phyloP scores from a whole-genome alignment of 2,888 invertebrate species.

The Morpho achilles region DNA sequence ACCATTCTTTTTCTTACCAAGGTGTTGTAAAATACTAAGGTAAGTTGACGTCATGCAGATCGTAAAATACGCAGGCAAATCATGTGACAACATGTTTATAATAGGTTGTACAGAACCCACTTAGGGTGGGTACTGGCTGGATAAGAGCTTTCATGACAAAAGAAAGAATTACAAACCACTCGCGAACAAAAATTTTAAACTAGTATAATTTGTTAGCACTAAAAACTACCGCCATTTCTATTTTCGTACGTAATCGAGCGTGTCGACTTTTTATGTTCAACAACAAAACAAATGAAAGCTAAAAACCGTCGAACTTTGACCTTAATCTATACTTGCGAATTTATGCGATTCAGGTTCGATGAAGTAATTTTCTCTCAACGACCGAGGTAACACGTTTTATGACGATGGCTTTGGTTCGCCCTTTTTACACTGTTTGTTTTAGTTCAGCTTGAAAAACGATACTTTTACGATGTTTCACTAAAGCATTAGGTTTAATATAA shows the following conservation, averaged over 20 bases:
- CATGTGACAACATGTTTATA: no score
- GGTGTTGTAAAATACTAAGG: no score
- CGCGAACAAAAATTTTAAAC: no score
- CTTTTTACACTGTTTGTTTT: constrained; percentile 7
- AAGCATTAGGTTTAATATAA: no score
- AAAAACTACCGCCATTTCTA: neutral
- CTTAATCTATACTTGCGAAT: constrained; percentile 15
- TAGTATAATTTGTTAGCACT: neutral
- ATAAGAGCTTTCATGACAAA: no score
- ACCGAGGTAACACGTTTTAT: constrained; percentile 17
- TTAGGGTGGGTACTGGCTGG: no score
- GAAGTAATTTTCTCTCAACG: constrained; percentile 17
- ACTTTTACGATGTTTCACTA: no score
- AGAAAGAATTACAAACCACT: no score
- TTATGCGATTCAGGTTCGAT: constrained; percentile 13
- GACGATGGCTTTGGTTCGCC: constrained; percentile 9
- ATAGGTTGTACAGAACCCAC: no score
- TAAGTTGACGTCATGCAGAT: no score
- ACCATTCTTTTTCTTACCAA: no score
- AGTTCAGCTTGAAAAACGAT: neutral
- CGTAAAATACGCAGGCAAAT: no score
- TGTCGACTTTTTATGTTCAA: constrained; percentile 1
- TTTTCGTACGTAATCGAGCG: constrained; percentile 2
- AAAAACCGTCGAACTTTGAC: constrained; percentile 16
- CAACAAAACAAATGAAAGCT: neutral